phyloP scores from a whole-genome alignment of 2,888 invertebrate species.

The Diplolepis rosae region DNA sequence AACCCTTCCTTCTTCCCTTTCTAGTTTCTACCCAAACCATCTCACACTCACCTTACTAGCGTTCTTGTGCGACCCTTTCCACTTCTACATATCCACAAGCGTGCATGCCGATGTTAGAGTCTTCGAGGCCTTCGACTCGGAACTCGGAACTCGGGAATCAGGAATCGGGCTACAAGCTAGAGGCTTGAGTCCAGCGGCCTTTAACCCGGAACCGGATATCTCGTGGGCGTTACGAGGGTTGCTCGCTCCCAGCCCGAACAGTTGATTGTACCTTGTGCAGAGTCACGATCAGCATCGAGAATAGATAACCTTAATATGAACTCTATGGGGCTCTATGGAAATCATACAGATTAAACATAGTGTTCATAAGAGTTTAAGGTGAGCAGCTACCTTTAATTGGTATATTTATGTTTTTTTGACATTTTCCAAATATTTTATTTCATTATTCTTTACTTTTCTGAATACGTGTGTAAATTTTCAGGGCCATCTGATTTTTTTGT shows the following conservation, averaged over 20 bases:
- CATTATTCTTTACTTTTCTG: too few relatives aligned
- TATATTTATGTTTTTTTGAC: too few relatives aligned
- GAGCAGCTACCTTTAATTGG: too few relatives aligned
- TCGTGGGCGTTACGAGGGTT: constrained; percentile 52
- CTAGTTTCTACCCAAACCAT: constrained; percentile 39
- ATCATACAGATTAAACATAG: background rate
- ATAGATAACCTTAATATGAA: constrained; percentile 26
- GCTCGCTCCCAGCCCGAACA: constrained; percentile 43
- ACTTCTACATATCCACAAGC: background rate
- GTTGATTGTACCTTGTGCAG: constrained; percentile 47
- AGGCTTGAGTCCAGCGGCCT: constrained; percentile 39
- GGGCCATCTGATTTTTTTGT: too few relatives aligned
- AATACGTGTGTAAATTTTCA: too few relatives aligned
- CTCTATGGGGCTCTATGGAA: constrained; percentile 4
- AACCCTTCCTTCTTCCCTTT: constrained; percentile 43
- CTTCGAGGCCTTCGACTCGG: constrained; percentile 47
- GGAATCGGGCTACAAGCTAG: too few relatives aligned
- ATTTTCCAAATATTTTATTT: too few relatives aligned
- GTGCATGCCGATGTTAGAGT: constrained; percentile 48
- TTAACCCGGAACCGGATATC: constrained; percentile 51
- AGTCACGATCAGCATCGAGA: constrained; percentile 40
- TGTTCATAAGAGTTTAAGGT: background rate
- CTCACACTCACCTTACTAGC: background rate
- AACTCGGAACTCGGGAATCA: too few relatives aligned
- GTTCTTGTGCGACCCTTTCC: constrained; percentile 8